Conservation (phyloP, 2,113 vertebrate species). For the Thermophis baileyi region DNA sequence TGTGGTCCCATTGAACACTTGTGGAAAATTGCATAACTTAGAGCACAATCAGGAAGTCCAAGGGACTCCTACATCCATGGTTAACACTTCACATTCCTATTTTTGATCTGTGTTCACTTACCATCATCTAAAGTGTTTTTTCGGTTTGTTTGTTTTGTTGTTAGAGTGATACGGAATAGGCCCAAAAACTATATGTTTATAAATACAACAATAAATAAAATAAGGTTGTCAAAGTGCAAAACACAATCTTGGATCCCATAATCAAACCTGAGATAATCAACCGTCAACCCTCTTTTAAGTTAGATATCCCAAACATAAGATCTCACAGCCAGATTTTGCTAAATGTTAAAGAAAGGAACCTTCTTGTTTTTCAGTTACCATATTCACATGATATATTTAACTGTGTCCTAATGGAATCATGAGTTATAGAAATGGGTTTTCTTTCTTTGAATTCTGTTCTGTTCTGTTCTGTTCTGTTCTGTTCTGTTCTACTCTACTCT, state of each 20-base stretch:
- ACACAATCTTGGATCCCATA: too few relatives aligned
- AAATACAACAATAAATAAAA: not conserved
- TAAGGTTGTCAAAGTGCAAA: not conserved
- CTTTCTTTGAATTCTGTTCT: not conserved
- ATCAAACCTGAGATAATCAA: not conserved
- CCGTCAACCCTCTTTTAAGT: not conserved
- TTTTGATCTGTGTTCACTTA: not conserved
- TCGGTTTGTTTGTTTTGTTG: not conserved
- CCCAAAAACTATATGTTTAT: not conserved
- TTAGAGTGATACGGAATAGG: not conserved
- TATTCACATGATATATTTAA: not conserved
- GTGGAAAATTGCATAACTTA: not conserved
- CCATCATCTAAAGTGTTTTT: not conserved
- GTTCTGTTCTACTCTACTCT: too few relatives aligned
- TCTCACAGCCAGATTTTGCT: not conserved
- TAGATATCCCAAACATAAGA: not conserved
- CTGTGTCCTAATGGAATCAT: not conserved
- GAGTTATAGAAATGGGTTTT: not conserved
- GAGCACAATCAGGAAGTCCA: not conserved
- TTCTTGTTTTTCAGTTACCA: not conserved
- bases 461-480: rapidly evolving
- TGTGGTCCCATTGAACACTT: not conserved
- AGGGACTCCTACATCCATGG: not conserved
- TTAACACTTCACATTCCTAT: not conserved
- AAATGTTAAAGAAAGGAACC: not conserved